A percentile compares a stretch with the other conserved stretches of the same genome.
Evolutionary conservation across 2,888 invertebrate species (phyloP).

Genomic region (Elegia similella): DNA sequence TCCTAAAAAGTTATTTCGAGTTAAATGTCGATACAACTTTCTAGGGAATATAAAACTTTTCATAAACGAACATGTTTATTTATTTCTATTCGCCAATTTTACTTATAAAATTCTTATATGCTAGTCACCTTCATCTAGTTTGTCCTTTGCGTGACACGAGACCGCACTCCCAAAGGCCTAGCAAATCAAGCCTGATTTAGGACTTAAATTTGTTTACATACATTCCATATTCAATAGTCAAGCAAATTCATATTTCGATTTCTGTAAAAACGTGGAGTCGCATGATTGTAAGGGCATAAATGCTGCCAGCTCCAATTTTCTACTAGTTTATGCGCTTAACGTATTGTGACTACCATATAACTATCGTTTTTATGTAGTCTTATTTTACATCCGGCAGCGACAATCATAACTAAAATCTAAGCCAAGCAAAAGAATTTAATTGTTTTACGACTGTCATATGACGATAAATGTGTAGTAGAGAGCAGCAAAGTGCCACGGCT

Average conservation of each 20-base stretch:
- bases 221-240: constrained; percentile 49
- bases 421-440: too few species aligned
- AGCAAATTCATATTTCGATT: constrained; percentile 54
- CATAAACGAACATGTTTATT: neutral
- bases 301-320: too few species aligned
- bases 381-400: too few species aligned
- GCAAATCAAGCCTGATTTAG: constrained; percentile 23
- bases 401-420: too few species aligned
- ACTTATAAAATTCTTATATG: neutral
- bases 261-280: too few species aligned
- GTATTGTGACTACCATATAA: too few species aligned
- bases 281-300: too few species aligned
- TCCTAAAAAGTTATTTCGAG: neutral
- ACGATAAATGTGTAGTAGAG: too few species aligned
- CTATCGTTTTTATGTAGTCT: too few species aligned
- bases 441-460: too few species aligned
- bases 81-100: neutral
- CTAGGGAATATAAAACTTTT: neutral
- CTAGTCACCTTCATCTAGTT: neutral
- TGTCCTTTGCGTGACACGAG: neutral
- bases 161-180: neutral
- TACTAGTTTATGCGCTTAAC: too few species aligned
- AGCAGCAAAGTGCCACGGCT: too few species aligned
- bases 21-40: neutral
- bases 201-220: constrained; percentile 22